Base-by-base conservation (phyloP, 2,888 invertebrate species). In the Drosophila vallismaia region DNA sequence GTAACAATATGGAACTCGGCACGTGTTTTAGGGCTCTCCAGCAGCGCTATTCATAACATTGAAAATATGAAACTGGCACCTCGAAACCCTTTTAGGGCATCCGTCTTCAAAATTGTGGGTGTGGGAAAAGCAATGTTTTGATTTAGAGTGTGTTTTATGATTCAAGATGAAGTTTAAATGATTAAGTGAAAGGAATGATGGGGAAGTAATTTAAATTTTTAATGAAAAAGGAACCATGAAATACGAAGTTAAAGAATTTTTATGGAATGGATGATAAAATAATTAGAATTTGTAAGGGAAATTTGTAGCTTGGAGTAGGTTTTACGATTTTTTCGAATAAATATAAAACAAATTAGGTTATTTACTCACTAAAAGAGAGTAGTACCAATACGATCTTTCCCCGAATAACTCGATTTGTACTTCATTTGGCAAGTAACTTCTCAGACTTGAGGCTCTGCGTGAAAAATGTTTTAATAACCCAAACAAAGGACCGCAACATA, bases 1-100 rank as follows among this genome's bases (percentile, higher is more conserved):
- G 74, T 76, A 76, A 88, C 89, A 88, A 88, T 89, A 88, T 88
- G 89, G 82, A 76, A 75, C 57, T 70, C 77, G 88, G 80, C 89
- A 88, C 88, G 88, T 89, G 88, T 70, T 40, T 26, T 38, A 63
- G 64, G 64, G 64, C 64, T 64, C 64, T 63, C 64, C 64, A 64
- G 64, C 64, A 64, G 64, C 19, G 52, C 51, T 52, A 64, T 63
- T 63, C 63, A 62, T 62, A 58, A 48, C 56, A 44, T 44, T 19
- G 52, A 12, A 14, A 31, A 50, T 28, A 44, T 36, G 60, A 59
- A 63, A 60, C 63, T 62, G 51, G 63, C 63, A 53, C 64, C 64
- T 53, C 63, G 53, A 19, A 64, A 64, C 64, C 64, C 64, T 64
- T 64, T 53, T 40, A 63, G 38, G 19, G 24, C 52, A 42, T 42